Base-by-base conservation (phyloP, 2,113 vertebrate species). In the Tachuris rubrigastra region DNA sequence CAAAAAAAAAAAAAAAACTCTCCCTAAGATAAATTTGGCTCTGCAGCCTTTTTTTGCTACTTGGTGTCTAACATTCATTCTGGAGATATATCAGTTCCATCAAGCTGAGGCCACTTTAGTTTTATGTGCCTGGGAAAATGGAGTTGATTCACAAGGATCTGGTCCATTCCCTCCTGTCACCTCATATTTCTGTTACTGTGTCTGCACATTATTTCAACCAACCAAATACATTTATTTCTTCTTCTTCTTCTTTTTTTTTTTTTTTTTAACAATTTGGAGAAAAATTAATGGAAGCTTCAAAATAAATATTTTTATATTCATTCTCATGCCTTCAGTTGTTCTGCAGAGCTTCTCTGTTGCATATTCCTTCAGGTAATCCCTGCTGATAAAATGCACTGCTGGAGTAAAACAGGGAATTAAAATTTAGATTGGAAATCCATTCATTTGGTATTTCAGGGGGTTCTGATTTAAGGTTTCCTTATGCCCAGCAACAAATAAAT, bases 401-500 rank as follows among this genome's bases (percentile, higher is more conserved):
- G 84, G 88, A 93, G 78, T 80, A 78, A 88, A 79, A 80, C 15
- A 63, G 67, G 58, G 85, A 78, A 93, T 86, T 84, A 89, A 94
- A 94, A 24, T 82, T 69, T 19, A 41, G 22, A 56, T 50, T 85
- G 67, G 52, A 46, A 79, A 75, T 33, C 42, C 53, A 30, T 75
- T 78, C 6, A 66, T 88, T 85, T 85, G 60, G 52, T 93, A 62
- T 86, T 78, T 63, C n/a, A 37, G 35, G 62, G 58, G 35, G 63
- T 73, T 81, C 63, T 87, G 73, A 53, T 79, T 93, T 87, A 66
- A 80, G 65, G 22, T 94, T 91, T 93, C 79, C 89, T 94, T 95
- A 65, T 86, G 93, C 65, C 19, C 50, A 82, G 50, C 63, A 59
- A 59, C 31, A 79, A 85, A 83, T 71, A 87, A 96, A 91, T 96